Evolutionary conservation across 2,888 invertebrate genomes (phyloP), one percentile per base, ranked within the genome.

Genomic region (Drosophila recens): DNA sequence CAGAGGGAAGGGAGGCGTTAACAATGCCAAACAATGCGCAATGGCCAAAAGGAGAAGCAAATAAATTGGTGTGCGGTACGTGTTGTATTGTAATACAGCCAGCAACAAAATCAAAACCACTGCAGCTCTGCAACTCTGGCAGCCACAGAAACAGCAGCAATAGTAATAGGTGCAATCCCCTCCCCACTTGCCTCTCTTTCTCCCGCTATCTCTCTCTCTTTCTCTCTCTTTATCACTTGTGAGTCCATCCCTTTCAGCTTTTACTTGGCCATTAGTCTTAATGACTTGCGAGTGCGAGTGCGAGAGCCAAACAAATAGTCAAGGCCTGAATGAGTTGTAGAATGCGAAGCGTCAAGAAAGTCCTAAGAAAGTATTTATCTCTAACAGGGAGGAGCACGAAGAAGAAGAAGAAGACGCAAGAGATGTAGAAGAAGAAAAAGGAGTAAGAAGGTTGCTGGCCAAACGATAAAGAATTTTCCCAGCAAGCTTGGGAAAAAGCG

Each of bases 181-280:
- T 4, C 10, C 20, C 43, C 2, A 11, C 43, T 17, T 34, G 36
- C 13, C 4, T 11, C 30, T 42, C 49, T 20, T 20, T 23, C 48
- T 27, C 9, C 17, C 13, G n/a, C 3, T 15, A 30, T 4, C 42
- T 11, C 30, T 34, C 1, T 20, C 20, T 6, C 15, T 1, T 27
- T 9, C 27, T 10, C 23, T 40, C 11, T 49, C 11, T 23, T 5
- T 27, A 23, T 34, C 75, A 33, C 10, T 45, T 56, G 36, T 38
- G 34, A 40, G 43, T 34, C 4, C 53, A 34, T 13, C 30, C 42
- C 42, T 6, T 15, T 15, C 49, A 23, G 49, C 59, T 62, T 68
- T 82, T 86, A 89, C 84, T 70, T 90, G 87, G 90, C 87, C 85
- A 86, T 86, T 90, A 90, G 90, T 86, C 89, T 72, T 90, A 85